Evolutionary conservation across 2,888 invertebrate species (phyloP), one percentile per base, ranked within the genome.

Genomic region (Caenorhabditis becei): DNA sequence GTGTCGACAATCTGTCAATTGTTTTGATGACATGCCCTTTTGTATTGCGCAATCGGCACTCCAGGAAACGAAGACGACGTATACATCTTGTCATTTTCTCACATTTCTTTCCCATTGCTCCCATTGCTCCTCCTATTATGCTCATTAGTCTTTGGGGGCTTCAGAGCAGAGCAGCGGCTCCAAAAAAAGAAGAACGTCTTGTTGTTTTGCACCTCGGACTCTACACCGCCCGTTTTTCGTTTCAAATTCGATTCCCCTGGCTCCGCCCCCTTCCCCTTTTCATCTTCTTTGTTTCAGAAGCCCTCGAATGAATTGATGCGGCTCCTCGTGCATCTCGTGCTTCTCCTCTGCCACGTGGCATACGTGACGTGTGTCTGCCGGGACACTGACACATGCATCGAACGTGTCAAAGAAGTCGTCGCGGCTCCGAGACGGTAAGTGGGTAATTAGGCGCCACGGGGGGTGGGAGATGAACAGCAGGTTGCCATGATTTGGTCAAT

Each of bases 381-480:
- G 2, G 83, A 86, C 54, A 79, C 86, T 0, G 82, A 82, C 0
- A 71, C 82, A 16, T 86, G 86, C 58, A 85, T 86, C 56, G 79
- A 77, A 26, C 49, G 83, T 24, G 71, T 86, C 35, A 77, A 84
- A 23, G 80, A 80, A 56, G 75, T 86, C 14, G 82, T 83, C 4
- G 75, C 84, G 5, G 86, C 79, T 44, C 86, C 86, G 51, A 77
- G 85, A 75, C 56, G 77, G 81, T 80, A 28, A 71, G 77, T 53
- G 16, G 14, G 20, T 14, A 58, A 61, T 61, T 59, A 75, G n/a
- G n/a, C 53, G 51, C 41, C 56, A 44, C 53, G 58, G 3, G 8
- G 14, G 41, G 14, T 41, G 41, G 10, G 41, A 14, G 41, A 41
- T 35, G 28, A 26, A 69, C 59, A 69, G 59, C 69, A 59, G 69